These are phyloP conservation scores for Phrixothrix hirtus DNA, from an alignment of 2,888 invertebrate species.

Conservation along the genomic window DNA sequence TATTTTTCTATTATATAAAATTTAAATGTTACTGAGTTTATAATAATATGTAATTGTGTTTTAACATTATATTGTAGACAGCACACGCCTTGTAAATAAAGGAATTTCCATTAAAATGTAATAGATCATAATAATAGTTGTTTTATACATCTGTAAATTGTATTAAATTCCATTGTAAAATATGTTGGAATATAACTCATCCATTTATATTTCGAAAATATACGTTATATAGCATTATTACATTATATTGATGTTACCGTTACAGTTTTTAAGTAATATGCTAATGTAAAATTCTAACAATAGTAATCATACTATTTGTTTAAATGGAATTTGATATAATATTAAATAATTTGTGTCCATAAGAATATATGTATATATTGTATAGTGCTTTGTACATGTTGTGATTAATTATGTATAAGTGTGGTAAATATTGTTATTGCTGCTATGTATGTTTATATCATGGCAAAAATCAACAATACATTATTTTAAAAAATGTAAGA, in stretches of 20 bases:
- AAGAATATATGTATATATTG: slow-evolving; percentile 57
- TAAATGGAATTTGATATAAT: slow-evolving; percentile 32
- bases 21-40: neutral
- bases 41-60: slow-evolving; percentile 8
- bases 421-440: slow-evolving; percentile 48
- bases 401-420: slow-evolving; percentile 55
- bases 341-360: slow-evolving; percentile 43
- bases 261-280: slow-evolving; percentile 21
- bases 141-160: slow-evolving; percentile 13
- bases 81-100: slow-evolving; percentile 23
- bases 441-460: slow-evolving; percentile 44
- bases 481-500: slow-evolving; percentile 48
- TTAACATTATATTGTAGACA: slow-evolving; percentile 11
- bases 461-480: slow-evolving; percentile 46
- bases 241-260: slow-evolving; percentile 24
- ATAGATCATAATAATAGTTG: slow-evolving; percentile 24
- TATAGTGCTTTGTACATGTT: slow-evolving; percentile 64
- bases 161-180: slow-evolving; percentile 25
- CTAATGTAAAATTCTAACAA: slow-evolving; percentile 24
- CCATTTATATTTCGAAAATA: slow-evolving; percentile 14
- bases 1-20: slow-evolving; percentile 1
- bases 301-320: slow-evolving; percentile 19
- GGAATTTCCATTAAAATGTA: slow-evolving; percentile 20
- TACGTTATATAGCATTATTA: slow-evolving; percentile 8
- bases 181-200: slow-evolving; percentile 22